Percentiles rank a stretch among this genome's conserved stretches.
Conservation (phyloP, 2,888 invertebrate genomes). For the Xanthorhoe designata region DNA sequence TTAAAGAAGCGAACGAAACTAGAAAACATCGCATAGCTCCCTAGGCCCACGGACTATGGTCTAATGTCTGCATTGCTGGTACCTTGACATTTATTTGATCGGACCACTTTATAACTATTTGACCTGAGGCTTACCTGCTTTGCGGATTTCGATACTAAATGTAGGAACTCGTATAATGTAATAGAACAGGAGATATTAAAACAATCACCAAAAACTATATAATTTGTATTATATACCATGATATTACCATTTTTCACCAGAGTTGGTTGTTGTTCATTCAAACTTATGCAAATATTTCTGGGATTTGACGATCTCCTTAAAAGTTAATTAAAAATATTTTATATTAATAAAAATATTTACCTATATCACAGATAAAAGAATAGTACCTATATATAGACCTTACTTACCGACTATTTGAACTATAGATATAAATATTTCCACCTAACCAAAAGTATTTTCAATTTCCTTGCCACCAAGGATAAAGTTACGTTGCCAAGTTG, state of each 20-base stretch:
- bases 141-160: slow-evolving; percentile 5
- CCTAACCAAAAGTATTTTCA: neutral
- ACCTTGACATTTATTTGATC: slow-evolving; percentile 43
- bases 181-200: neutral
- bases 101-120: slow-evolving; percentile 6
- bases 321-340: no score
- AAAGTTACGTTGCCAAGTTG: neutral
- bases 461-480: neutral
- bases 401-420: no score
- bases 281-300: no score
- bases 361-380: no score
- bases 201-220: no score
- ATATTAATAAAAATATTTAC: no score
- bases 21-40: neutral
- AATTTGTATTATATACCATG: no score
- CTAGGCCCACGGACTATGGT: slow-evolving; percentile 11
- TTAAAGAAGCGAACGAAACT: slow-evolving; percentile 1
- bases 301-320: no score
- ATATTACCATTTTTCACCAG: no score
- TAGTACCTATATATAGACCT: no score
- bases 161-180: neutral
- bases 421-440: neutral
- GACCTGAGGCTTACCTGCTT: slow-evolving; percentile 11
- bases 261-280: no score
- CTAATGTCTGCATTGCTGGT: slow-evolving; percentile 41